A percentile compares a stretch with the other conserved stretches of the same genome.
Conservation (phyloP, 2,113 vertebrate species). For the Myrmecophaga tridactyla region DNA sequence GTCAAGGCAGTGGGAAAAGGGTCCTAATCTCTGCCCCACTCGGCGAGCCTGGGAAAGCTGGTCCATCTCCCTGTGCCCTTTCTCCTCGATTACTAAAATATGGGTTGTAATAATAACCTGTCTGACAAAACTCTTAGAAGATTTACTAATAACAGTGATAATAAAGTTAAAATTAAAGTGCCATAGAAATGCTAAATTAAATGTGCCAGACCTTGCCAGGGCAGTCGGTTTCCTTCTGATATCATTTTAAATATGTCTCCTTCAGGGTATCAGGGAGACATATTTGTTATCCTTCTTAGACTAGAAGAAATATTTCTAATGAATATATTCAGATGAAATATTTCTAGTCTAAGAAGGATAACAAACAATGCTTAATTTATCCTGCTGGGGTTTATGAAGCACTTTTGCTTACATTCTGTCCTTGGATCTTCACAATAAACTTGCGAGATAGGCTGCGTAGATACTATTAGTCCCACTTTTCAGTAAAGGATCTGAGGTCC, state of each 20-base stretch:
- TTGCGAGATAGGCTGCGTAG: neutral
- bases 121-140: neutral
- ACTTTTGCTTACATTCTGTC: neutral
- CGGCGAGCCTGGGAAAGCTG: neutral
- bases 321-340: neutral
- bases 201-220: neutral
- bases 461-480: neutral
- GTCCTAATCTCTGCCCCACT: neutral
- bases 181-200: neutral
- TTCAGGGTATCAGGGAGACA: neutral
- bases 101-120: neutral
- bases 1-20: neutral
- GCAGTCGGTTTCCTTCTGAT: neutral
- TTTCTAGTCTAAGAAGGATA: neutral
- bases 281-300: too few relatives aligned
- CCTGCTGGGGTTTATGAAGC: neutral
- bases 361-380: neutral
- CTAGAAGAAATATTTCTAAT: too few relatives aligned
- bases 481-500: neutral
- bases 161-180: conserved; percentile 23
- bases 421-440: neutral
- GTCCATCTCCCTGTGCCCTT: neutral
- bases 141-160: neutral
- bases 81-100: neutral
- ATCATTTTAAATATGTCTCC: neutral